Base-by-base conservation (phyloP, 2,888 invertebrate species). In the Clepsis dumicolana region DNA sequence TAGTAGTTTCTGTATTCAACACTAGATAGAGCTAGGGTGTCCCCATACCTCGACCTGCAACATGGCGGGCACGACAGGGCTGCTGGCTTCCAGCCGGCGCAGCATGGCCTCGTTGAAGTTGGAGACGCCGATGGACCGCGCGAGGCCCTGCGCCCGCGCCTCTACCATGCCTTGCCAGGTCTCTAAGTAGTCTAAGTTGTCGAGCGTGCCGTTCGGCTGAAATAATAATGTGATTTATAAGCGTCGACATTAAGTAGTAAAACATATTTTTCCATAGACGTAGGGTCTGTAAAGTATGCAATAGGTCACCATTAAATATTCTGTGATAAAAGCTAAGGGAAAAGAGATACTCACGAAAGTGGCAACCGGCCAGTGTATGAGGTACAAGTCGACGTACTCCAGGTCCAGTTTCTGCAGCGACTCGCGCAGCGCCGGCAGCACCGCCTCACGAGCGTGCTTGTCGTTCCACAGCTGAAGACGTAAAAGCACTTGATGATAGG, bases 91-190 rank as follows among this genome's bases (percentile, higher is more conserved):
- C 1, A 97, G 79, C 52, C 96, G 89, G 18, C 95, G 90, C 14
- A 97, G 84, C 84, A 97, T 97, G 50, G 94, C 85, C 62, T 93
- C 93, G 85, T 96, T 97, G 84, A 97, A 97, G 86, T 97, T 97
- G 70, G 96, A 96, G 29, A 97, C 82, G 1, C 97, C 97, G 75
- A 97, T 96, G 65, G 95, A 95, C 77, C 94, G 95, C 0, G 94
- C 86, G 25, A 97, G 87, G 0, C 96, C 96, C 44, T 94, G 90
- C 21, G 90, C 85, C 5, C 94, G 93, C 16, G 95, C 94, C 65
- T 94, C 93, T 73, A 96, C 95, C 95, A 97, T 95, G 0, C 93
- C 96, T 75, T 94, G 90, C 95, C 96, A 96, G 0, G 96, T 96
- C 0, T 96, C 96, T 24, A 96, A 66, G 79, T 95, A 96, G 82